Conservation (phyloP, 2,888 invertebrate genomes). For the Leptinotarsa peninsularis region DNA sequence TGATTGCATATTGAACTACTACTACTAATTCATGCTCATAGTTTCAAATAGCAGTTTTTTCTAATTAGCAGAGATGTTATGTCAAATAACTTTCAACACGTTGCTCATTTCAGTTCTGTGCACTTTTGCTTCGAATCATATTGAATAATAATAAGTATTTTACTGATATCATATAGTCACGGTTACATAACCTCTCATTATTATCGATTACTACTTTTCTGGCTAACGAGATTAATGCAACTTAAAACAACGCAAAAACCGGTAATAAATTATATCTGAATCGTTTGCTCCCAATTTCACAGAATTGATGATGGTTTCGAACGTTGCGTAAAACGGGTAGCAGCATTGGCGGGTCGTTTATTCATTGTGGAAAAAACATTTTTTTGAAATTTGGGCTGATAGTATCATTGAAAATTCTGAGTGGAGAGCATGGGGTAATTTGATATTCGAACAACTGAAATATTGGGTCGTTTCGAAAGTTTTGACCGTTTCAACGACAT, state of each 20-base stretch:
- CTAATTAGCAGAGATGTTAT: too few relatives aligned
- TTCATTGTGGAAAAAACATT: not conserved
- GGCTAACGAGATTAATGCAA: slow-evolving; percentile 10
- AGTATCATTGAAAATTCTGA: too few relatives aligned
- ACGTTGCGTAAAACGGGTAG: not conserved
- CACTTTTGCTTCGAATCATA: not conserved
- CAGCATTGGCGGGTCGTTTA: not conserved
- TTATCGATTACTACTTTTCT: not conserved
- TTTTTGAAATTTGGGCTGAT: too few relatives aligned
- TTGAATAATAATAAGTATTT: not conserved
- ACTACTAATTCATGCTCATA: too few relatives aligned
- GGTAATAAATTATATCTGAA: slow-evolving; percentile 9
- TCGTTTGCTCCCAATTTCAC: slow-evolving; percentile 9
- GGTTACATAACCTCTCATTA: slow-evolving; percentile 2
- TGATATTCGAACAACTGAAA: too few relatives aligned
- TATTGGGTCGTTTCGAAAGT: too few relatives aligned
- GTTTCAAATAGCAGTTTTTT: too few relatives aligned
- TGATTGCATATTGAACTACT: too few relatives aligned
- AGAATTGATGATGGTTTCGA: not conserved
- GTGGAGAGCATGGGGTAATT: too few relatives aligned
- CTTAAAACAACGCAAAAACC: slow-evolving; percentile 11
- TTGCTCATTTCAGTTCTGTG: too few relatives aligned
- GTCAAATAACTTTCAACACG: too few relatives aligned
- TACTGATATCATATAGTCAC: not conserved
- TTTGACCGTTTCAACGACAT: too few relatives aligned